Evolutionary conservation across 1,140 invertebrate genomes (phyloP), one percentile per base, ranked within the genome.

Genomic region (Drosophila lini): DNA sequence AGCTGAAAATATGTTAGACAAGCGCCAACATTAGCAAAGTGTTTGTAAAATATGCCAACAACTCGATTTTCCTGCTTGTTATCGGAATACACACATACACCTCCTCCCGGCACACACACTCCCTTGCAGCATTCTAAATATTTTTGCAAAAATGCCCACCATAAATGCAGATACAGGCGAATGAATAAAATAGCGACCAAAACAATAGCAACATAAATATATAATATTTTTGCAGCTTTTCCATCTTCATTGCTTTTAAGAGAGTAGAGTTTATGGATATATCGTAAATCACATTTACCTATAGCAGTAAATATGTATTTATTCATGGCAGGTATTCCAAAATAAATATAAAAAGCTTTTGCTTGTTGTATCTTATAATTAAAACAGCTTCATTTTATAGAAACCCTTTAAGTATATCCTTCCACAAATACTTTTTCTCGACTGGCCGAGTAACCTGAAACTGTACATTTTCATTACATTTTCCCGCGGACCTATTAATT

Each of bases 21-120:
- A 64, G 84, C 71, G 58, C 70, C 78, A 67, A 80, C 81, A 88
- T 88, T 83, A 68, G 80, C 80, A 83, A 70, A 71, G 58, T 61
- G 73, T 70, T 67, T 70, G 76, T 71, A 78, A 80, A 86, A 80
- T 78, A 88, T 80, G 53, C 76, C 63, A 60, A 36, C 63, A 68
- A 77, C 60, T 45, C 50, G 74, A 68, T 52, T 68, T 68, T 42
- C 50, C 52, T 31, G 62, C n/a, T 16, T 36, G 36, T 19, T 41
- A 25, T 55, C 22, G 19, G 34, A 55, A 25, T 25, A 48, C 31
- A 31, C 11, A 22, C 16, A 11, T 32, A 15, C 41, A 3, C 7
- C 59, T 16, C 4, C 10, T 28, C 25, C 25, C 16, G 15, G 5
- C 19, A 32, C 25, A 41, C n/a, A 16, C 59, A 31, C 19, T 8